Evolutionary conservation across 2,888 invertebrate species (phyloP), one percentile per base, ranked within the genome.

Genomic region (Parnassius glacialis): DNA sequence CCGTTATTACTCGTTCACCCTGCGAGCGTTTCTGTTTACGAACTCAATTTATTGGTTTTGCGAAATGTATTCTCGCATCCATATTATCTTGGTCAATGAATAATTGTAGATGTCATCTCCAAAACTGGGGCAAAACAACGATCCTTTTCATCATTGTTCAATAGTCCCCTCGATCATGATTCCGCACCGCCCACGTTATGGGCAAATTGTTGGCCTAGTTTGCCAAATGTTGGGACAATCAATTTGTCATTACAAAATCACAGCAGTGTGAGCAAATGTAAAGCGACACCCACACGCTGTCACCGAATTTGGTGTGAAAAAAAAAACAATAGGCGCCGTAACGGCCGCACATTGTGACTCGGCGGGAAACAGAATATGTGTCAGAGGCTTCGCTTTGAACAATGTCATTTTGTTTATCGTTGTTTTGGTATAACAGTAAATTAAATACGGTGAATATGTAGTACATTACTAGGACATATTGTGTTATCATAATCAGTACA

Each of bases 221-320:
- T 74, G 65, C 65, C 76, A 78, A 79, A 76, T 80, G 75, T 81
- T 79, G 80, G 78, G 73, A 79, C 83, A 87, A 88, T 90, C 90
- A 87, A 88, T 88, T 83, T 86, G 84, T 88, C 90, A 89, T 89
- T 85, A 88, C 75, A 80, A 34, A 34, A 80, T 80, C 73, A 80
- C 79, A 13, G 48, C 9, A 75, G 75, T 76, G 72, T 79, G 83
- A 81, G 84, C 77, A 80, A 83, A 82, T 80, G 84, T 86, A 86
- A 87, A 87, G 77, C 74, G 70, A 81, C 87, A 76, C 88, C 86
- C 81, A 85, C 87, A 78, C 75, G 70, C 64, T 70, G 66, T 70
- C 71, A 68, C 78, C 82, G 72, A 83, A 85, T 83, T 81, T 73
- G 82, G 81, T 77, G 76, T 76, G 77, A 79, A 80, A 81, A 82